phyloP scores from a whole-genome alignment of 2,113 vertebrate genomes.

The Pteruthius melanotis region DNA sequence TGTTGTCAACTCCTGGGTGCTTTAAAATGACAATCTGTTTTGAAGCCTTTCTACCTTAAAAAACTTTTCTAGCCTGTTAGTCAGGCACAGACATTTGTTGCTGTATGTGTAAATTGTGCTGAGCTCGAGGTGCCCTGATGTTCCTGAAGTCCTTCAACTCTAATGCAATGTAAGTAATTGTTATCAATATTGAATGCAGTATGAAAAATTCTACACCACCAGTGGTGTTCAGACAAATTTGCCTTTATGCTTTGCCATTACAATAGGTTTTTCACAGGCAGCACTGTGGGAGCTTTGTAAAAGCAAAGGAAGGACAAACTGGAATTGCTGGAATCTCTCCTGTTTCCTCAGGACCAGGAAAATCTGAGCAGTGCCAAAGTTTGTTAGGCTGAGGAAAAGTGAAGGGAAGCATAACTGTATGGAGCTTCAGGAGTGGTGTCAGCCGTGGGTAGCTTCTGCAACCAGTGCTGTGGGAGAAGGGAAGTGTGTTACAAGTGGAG shows the following conservation, averaged over 20 bases:
- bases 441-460: constrained; percentile 39
- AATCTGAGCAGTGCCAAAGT: constrained; percentile 12
- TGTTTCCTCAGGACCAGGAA: constrained; percentile 10
- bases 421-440: constrained; percentile 23
- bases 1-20: not conserved
- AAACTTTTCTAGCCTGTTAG: not conserved
- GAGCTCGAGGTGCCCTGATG: not conserved
- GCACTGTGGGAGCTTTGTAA: not conserved
- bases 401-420: constrained; percentile 32
- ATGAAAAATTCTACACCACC: not conserved
- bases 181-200: not conserved
- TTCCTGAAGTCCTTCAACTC: not conserved
- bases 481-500: constrained; percentile 11
- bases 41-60: constrained; percentile 11
- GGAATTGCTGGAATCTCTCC: not conserved
- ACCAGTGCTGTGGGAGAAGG: not conserved
- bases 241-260: not conserved
- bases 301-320: not conserved
- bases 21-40: constrained; percentile 7
- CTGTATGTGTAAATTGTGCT: not conserved
- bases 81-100: not conserved
- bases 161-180: not conserved
- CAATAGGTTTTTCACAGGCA: not conserved
- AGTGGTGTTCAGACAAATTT: not conserved
- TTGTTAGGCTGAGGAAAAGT: constrained; percentile 10